Percentiles rank a stretch among this genome's conserved stretches.
phyloP scores from a whole-genome alignment of 2,888 invertebrate species.

The Timandra comae region DNA sequence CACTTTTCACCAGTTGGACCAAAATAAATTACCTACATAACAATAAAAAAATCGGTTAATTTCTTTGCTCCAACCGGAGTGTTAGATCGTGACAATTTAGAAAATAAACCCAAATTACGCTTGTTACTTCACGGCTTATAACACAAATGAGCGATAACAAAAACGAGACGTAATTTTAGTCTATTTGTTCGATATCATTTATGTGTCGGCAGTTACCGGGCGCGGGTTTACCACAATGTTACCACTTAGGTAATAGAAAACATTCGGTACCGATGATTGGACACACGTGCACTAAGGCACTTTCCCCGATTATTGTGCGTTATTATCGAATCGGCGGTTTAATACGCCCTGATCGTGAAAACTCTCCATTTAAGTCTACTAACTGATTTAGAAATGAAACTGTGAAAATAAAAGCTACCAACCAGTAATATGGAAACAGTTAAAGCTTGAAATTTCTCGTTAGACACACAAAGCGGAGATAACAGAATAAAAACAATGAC shows the following conservation, averaged over 20 bases:
- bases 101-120: slow-evolving; percentile 16
- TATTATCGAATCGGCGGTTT: slow-evolving; percentile 15
- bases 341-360: slow-evolving; percentile 9
- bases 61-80: slow-evolving; percentile 15
- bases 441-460: slow-evolving; percentile 36
- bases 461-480: slow-evolving; percentile 30
- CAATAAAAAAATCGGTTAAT: slow-evolving; percentile 18
- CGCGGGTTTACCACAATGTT: slow-evolving; percentile 2
- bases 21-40: slow-evolving; percentile 16
- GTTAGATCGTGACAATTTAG: slow-evolving; percentile 19
- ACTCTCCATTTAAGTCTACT: slow-evolving; percentile 14
- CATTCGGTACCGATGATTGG: slow-evolving; percentile 3
- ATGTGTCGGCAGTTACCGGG: slow-evolving; percentile 2
- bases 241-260: no score
- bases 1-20: slow-evolving; percentile 11
- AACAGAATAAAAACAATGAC: slow-evolving; percentile 25
- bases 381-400: slow-evolving; percentile 22
- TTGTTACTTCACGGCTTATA: slow-evolving; percentile 17
- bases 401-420: slow-evolving; percentile 39
- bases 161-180: slow-evolving; percentile 9
- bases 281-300: slow-evolving; percentile 9
- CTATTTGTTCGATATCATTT: slow-evolving; percentile 5
- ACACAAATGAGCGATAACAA: slow-evolving; percentile 8
- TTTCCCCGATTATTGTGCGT: slow-evolving; percentile 11
- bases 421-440: slow-evolving; percentile 25